Percentiles rank a stretch among this genome's conserved stretches.
Evolutionary conservation across 1,140 invertebrate genomes (phyloP).

Genomic region (Heliconius hewitsoni): DNA sequence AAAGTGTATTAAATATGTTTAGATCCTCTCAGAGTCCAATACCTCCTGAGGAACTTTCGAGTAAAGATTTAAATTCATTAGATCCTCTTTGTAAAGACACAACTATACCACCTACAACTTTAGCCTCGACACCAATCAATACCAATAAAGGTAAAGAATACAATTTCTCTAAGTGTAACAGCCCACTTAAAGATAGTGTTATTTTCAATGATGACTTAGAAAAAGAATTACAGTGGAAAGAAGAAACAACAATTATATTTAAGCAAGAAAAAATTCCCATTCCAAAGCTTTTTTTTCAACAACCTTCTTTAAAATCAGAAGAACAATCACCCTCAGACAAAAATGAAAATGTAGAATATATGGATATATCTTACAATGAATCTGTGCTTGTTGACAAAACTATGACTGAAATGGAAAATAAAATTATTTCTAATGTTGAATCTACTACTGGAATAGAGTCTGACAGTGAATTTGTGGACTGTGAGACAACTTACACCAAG

Average conservation of each 20-base stretch:
- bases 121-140: slow-evolving; percentile 62
- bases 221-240: slow-evolving; percentile 70
- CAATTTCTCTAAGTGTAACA: slow-evolving; percentile 55
- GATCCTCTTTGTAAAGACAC: not conserved
- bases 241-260: slow-evolving; percentile 69
- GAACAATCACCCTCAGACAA: slow-evolving; percentile 15
- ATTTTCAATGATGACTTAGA: slow-evolving; percentile 71
- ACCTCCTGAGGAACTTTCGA: slow-evolving; percentile 38
- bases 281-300: slow-evolving; percentile 61
- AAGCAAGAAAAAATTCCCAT: slow-evolving; percentile 71
- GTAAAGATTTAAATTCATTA: not conserved
- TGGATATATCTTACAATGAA: slow-evolving; percentile 67
- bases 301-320: slow-evolving; percentile 24
- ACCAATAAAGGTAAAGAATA: slow-evolving; percentile 45
- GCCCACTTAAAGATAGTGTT: slow-evolving; percentile 66
- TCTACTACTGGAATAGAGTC: slow-evolving; percentile 44
- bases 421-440: slow-evolving; percentile 33
- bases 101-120: slow-evolving; percentile 21
- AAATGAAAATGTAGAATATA: slow-evolving; percentile 53
- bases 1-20: slow-evolving; percentile 74
- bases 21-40: slow-evolving; percentile 71
- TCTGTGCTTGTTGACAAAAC: slow-evolving; percentile 49
- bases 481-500: slow-evolving; percentile 67
- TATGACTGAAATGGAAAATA: slow-evolving; percentile 38
- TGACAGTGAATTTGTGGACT: slow-evolving; percentile 71